These are phyloP conservation scores for Limnothrissa miodon DNA, from an alignment of 2,113 vertebrate species.

Conservation along the genomic window DNA sequence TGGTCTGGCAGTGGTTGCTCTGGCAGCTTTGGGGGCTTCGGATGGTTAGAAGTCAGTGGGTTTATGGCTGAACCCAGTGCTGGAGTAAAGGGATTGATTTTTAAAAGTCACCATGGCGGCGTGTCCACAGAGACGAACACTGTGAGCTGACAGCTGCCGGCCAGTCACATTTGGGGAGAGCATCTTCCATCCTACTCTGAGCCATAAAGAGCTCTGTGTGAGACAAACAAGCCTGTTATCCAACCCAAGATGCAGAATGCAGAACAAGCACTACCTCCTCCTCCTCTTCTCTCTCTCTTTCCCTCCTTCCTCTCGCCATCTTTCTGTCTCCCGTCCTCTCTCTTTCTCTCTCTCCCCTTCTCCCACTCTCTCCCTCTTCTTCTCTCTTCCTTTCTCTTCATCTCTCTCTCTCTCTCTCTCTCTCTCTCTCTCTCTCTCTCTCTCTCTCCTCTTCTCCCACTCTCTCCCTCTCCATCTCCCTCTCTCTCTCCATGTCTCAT, in stretches of 20 bases:
- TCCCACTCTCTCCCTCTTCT: neutral
- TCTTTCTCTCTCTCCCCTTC: too few species aligned
- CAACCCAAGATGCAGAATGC: neutral
- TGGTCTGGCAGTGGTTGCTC: neutral
- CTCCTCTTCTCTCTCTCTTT: constrained; percentile 14
- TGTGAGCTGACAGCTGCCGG: neutral
- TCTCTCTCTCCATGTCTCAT: too few species aligned
- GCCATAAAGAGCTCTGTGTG: constrained; percentile 32
- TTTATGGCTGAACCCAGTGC: neutral
- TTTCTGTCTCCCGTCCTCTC: too few species aligned
- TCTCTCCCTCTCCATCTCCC: neutral
- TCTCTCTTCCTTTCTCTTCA: constrained; percentile 21
- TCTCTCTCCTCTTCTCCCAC: constrained; percentile 10
- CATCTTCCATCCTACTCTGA: constrained; percentile 35
- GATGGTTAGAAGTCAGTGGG: neutral
- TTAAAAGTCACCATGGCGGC: neutral
- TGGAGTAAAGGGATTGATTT: neutral
- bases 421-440: constrained; percentile 16
- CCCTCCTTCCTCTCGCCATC: constrained; percentile 6
- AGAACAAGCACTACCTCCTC: neutral
- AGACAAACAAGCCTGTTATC: constrained; percentile 32
- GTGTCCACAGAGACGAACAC: neutral
- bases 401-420: neutral
- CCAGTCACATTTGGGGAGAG: constrained; percentile 29
- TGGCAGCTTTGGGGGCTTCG: neutral